These are phyloP conservation scores for Chloroceryle aenea DNA, from an alignment of 2,113 vertebrate species.

Conservation along the genomic window DNA sequence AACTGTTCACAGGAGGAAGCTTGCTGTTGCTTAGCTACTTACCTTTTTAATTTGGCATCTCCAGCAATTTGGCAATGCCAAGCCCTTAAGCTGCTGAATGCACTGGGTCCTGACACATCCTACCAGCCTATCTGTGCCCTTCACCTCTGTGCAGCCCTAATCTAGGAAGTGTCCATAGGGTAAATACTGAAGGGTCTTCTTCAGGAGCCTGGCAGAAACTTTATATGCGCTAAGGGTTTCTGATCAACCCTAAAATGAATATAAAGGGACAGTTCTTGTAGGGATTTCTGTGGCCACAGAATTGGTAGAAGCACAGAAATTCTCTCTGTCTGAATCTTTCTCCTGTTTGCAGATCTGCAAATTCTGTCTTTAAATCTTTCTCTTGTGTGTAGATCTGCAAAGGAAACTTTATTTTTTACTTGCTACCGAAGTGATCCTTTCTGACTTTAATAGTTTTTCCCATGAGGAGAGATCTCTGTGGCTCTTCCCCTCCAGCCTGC, in stretches of 20 bases:
- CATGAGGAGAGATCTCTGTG: neutral
- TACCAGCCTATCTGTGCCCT: slow-evolving; percentile 4
- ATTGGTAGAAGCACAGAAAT: neutral
- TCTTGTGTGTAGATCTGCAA: neutral
- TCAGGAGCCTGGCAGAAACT: neutral
- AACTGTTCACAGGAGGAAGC: slow-evolving; percentile 53
- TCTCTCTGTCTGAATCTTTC: neutral
- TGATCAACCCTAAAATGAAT: neutral
- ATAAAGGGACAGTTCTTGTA: neutral
- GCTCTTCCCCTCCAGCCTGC: neutral
- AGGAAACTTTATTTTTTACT: neutral
- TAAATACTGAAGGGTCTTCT: neutral
- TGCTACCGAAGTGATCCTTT: neutral
- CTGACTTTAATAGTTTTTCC: neutral
- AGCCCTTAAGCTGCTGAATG: slow-evolving; percentile 54
- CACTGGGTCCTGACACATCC: slow-evolving; percentile 31
- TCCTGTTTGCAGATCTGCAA: neutral
- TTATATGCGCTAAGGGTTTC: neutral
- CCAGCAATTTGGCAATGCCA: slow-evolving; percentile 55
- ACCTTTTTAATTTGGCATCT: slow-evolving; percentile 67
- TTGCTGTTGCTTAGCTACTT: slow-evolving; percentile 77
- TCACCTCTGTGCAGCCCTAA: slow-evolving; percentile 17
- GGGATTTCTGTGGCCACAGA: neutral
- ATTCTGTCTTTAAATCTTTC: neutral
- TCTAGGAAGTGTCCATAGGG: neutral